phyloP scores from a whole-genome alignment of 2,113 vertebrate species.

The Otis tarda region DNA sequence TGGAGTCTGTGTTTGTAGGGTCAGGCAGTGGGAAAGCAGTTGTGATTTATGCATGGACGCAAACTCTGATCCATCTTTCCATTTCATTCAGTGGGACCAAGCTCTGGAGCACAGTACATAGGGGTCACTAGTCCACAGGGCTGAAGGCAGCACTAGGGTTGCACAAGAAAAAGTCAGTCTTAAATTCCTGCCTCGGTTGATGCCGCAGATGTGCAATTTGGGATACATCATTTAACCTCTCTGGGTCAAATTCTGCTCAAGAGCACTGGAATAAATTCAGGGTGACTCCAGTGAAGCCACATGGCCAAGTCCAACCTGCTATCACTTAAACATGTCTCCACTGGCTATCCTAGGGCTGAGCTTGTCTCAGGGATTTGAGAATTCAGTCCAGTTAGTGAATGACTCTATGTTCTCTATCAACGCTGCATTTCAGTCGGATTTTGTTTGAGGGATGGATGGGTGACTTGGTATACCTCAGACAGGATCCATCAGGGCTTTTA shows the following conservation, averaged over 20 bases:
- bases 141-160: neutral
- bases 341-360: neutral
- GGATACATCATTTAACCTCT: neutral
- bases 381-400: accelerated
- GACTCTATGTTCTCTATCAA: neutral
- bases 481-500: neutral
- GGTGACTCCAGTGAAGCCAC: neutral
- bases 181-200: neutral
- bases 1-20: neutral
- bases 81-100: neutral
- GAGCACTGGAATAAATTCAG: neutral
- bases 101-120: accelerated
- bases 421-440: neutral
- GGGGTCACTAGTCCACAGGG: neutral
- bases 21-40: neutral
- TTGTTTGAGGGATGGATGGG: neutral
- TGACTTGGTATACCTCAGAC: neutral
- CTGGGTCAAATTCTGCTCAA: neutral
- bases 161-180: neutral
- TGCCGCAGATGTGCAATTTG: neutral
- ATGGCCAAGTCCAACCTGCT: neutral
- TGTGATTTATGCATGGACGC: neutral
- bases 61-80: neutral
- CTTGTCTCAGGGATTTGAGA: neutral
- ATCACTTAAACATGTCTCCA: neutral